Evolutionary conservation across 2,113 vertebrate species (phyloP).

Genomic region (Phyllostomus discolor): DNA sequence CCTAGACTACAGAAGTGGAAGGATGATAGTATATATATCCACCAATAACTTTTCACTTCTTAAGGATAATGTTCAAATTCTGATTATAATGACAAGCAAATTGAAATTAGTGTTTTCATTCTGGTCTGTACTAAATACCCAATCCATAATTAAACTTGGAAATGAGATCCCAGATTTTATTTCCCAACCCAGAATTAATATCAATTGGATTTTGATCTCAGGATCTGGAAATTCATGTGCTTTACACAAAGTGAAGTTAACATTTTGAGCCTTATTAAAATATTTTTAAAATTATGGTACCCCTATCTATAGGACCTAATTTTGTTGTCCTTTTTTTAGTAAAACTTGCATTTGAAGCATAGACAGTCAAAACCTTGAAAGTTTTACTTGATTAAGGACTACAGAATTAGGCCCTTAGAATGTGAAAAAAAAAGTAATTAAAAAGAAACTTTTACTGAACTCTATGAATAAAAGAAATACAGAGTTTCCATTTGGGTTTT

Average conservation of each 20-base stretch:
- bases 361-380: neutral
- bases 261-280: constrained; percentile 71
- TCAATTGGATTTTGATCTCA: constrained; percentile 65
- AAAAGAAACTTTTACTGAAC: constrained; percentile 52
- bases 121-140: constrained; percentile 52
- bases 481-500: constrained; percentile 68
- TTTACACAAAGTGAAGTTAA: constrained; percentile 68
- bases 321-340: constrained; percentile 72
- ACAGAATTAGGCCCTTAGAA: constrained; percentile 71
- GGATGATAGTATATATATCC: constrained; percentile 31
- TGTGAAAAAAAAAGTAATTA: constrained; percentile 47
- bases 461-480: constrained; percentile 67
- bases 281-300: constrained; percentile 69
- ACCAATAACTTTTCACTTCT: constrained; percentile 65
- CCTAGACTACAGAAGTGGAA: constrained; percentile 46
- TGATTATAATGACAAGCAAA: constrained; percentile 44
- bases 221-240: constrained; percentile 64
- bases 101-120: constrained; percentile 62
- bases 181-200: constrained; percentile 56
- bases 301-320: constrained; percentile 72
- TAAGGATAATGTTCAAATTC: constrained; percentile 55
- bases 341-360: constrained; percentile 40
- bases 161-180: constrained; percentile 44
- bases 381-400: constrained; percentile 74
- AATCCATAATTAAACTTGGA: constrained; percentile 40